These are phyloP conservation scores for Cosmia pyralina DNA, from an alignment of 2,888 invertebrate genomes.

Conservation along the genomic window DNA sequence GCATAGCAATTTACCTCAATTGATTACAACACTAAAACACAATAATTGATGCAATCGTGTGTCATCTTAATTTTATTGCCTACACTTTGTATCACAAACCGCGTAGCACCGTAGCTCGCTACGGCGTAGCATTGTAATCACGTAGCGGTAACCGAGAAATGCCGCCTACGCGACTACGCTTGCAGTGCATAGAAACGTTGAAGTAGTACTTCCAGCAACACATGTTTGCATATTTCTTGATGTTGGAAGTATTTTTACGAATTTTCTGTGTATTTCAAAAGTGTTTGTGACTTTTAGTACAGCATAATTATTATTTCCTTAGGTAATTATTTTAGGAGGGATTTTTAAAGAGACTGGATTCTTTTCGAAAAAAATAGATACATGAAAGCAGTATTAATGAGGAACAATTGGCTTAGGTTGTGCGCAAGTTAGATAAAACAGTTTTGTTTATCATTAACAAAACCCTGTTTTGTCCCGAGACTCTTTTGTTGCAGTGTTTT, in stretches of 20 bases:
- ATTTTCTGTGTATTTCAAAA: conserved; percentile 2
- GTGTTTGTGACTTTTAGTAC: neutral
- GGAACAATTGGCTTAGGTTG: neutral
- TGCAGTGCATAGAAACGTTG: conserved; percentile 28
- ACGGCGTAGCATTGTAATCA: conserved; percentile 56
- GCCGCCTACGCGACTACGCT: conserved; percentile 32
- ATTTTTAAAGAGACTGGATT: neutral
- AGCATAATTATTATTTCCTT: neutral
- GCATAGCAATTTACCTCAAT: neutral
- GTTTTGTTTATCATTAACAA: neutral
- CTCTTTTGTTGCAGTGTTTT: neutral
- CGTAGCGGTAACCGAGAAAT: conserved; percentile 50
- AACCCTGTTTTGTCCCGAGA: neutral
- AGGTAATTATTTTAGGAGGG: neutral
- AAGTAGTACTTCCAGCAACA: conserved; percentile 19
- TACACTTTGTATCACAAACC: conserved; percentile 37
- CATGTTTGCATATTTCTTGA: conserved; percentile 31
- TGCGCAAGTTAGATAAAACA: neutral
- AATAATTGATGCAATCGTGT: conserved; percentile 13
- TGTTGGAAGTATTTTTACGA: conserved; percentile 18
- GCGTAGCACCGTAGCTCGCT: conserved; percentile 41
- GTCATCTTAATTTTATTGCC: conserved; percentile 29
- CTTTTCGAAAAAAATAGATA: neutral
- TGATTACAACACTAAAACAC: conserved; percentile 13
- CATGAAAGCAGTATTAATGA: neutral